Conservation (phyloP, 2,797 vertebrate species). For the Sylvilagus floridanus region DNA sequence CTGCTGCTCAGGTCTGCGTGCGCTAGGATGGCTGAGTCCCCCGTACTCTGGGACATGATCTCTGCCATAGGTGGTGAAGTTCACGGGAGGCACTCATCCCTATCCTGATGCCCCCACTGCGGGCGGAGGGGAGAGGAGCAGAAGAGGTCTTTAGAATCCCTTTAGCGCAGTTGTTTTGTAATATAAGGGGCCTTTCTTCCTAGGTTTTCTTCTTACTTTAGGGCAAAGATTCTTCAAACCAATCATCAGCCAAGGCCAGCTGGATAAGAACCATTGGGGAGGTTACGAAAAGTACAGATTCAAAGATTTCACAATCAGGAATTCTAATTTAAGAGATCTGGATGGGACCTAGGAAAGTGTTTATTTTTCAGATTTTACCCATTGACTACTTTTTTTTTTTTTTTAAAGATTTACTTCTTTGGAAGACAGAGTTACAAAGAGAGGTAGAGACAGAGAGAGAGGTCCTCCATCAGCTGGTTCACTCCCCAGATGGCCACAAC, state of each 20-base stretch:
- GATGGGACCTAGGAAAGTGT: background rate
- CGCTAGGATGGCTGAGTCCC: background rate
- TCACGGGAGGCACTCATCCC: background rate
- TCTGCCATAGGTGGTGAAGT: background rate
- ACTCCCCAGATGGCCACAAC: too few relatives aligned
- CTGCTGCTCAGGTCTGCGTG: background rate
- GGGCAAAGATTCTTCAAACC: background rate
- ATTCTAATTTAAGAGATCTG: background rate
- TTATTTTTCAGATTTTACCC: background rate
- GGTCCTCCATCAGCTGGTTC: too few relatives aligned
- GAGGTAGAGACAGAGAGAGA: too few relatives aligned
- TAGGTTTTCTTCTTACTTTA: background rate
- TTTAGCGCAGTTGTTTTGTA: background rate
- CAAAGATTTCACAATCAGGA: background rate
- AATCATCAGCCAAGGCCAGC: background rate
- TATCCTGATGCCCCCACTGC: too few relatives aligned
- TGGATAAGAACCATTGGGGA: background rate
- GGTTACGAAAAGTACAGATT: conserved; percentile 9
- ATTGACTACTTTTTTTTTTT: background rate
- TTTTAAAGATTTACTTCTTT: background rate
- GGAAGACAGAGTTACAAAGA: too few relatives aligned
- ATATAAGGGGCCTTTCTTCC: background rate
- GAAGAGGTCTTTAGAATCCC: background rate
- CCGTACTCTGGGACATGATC: background rate
- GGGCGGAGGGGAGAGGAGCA: background rate